These are phyloP conservation scores for Spheniscus mendiculus DNA, from an alignment of 2,113 vertebrate species.

Conservation along the genomic window DNA sequence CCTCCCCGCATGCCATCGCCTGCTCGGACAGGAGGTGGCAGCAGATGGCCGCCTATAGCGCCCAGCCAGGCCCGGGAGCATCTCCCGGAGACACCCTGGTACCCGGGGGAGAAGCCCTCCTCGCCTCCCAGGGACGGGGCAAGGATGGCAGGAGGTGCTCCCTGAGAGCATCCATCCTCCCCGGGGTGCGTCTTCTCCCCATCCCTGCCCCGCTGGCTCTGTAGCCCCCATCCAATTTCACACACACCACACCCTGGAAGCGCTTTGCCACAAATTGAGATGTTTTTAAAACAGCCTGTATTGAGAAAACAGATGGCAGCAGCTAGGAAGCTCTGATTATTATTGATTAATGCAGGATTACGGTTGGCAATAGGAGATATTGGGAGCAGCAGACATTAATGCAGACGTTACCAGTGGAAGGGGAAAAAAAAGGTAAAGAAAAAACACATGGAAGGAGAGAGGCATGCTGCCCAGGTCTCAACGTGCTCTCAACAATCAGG, in stretches of 20 bases:
- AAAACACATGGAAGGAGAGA: not conserved
- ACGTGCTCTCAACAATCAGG: not conserved
- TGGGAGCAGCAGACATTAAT: not conserved
- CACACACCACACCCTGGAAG: not conserved
- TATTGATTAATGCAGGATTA: slow-evolving; percentile 18
- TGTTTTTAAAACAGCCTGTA: not conserved
- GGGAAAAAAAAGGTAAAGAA: not conserved
- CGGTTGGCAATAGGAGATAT: not conserved
- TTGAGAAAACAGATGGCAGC: not conserved
- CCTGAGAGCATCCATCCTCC: not conserved
- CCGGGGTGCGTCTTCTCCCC: not conserved
- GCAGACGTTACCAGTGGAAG: not conserved
- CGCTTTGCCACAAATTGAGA: not conserved
- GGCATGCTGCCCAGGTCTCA: not conserved
- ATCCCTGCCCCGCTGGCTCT: not conserved
- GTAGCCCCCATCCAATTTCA: not conserved
- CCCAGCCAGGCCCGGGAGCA: not conserved
- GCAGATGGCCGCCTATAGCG: not conserved
- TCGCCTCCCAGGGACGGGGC: not conserved
- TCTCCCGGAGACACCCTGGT: not conserved
- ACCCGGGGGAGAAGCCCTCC: not conserved
- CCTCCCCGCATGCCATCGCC: not conserved
- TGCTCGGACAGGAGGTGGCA: slow-evolving; percentile 55
- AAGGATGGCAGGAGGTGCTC: not conserved
- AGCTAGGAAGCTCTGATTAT: not conserved